Evolutionary conservation across 1,140 invertebrate genomes (phyloP).

Genomic region (Epicauta chinensis): DNA sequence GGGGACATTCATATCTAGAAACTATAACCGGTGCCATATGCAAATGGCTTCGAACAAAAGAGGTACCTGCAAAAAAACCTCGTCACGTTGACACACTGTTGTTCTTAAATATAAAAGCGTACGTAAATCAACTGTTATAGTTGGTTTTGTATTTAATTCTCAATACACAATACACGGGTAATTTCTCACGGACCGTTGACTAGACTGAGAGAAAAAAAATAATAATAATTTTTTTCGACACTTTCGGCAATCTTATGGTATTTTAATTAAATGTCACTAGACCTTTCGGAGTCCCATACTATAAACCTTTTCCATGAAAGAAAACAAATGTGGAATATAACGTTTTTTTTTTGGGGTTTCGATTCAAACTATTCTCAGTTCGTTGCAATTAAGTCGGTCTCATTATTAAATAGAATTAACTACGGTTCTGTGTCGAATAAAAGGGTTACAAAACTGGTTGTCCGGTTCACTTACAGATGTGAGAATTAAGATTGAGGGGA

Average conservation of each 20-base stretch:
- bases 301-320: not conserved
- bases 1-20: slow-evolving; percentile 18
- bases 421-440: not conserved
- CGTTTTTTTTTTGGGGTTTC: too few species aligned
- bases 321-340: too few species aligned
- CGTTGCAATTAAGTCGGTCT: too few species aligned
- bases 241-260: not conserved
- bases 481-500: slow-evolving; percentile 3
- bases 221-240: slow-evolving; percentile 3
- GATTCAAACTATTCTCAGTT: too few species aligned
- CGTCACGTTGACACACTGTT: slow-evolving; percentile 27
- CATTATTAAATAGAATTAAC: too few species aligned
- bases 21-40: slow-evolving; percentile 26
- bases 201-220: too few species aligned
- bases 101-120: slow-evolving; percentile 22
- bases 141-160: slow-evolving; percentile 13
- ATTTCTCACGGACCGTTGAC: slow-evolving; percentile 18
- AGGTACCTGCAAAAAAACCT: slow-evolving; percentile 25
- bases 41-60: slow-evolving; percentile 22
- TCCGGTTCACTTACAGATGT: not conserved
- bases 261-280: slow-evolving; percentile 9
- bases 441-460: slow-evolving; percentile 2
- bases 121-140: slow-evolving; percentile 16
- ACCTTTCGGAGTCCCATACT: not conserved
- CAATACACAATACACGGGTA: slow-evolving; percentile 1